Evolutionary conservation across 1,140 invertebrate species (phyloP).

Genomic region (Ylistrum balloti): DNA sequence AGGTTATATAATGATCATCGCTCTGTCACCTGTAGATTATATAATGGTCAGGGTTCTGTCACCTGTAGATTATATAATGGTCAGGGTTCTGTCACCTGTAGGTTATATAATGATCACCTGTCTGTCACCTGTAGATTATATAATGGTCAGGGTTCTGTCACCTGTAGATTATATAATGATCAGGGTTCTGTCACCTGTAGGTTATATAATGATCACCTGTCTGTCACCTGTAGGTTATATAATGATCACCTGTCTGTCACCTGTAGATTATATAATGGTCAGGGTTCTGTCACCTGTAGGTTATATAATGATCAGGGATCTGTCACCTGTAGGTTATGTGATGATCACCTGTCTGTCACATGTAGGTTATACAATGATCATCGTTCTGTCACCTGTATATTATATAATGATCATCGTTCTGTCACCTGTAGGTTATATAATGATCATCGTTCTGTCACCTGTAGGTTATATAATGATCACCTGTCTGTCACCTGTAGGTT

Average conservation of each 20-base stretch:
- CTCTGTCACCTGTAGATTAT: background rate
- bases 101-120: background rate
- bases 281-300: background rate
- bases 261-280: background rate
- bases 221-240: background rate
- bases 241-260: background rate
- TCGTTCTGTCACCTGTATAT: background rate
- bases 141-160: no score
- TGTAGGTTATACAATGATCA: background rate
- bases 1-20: no score
- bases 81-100: no score
- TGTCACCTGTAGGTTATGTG: background rate
- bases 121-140: background rate
- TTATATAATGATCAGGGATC: background rate
- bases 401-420: background rate
- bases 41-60: background rate
- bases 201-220: background rate
- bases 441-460: no score
- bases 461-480: background rate
- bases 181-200: background rate
- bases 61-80: no score
- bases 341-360: background rate
- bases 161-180: background rate
- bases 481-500: background rate
- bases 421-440: no score